Conservation (phyloP, 2,797 vertebrate genomes). For the Paguma larvata region DNA sequence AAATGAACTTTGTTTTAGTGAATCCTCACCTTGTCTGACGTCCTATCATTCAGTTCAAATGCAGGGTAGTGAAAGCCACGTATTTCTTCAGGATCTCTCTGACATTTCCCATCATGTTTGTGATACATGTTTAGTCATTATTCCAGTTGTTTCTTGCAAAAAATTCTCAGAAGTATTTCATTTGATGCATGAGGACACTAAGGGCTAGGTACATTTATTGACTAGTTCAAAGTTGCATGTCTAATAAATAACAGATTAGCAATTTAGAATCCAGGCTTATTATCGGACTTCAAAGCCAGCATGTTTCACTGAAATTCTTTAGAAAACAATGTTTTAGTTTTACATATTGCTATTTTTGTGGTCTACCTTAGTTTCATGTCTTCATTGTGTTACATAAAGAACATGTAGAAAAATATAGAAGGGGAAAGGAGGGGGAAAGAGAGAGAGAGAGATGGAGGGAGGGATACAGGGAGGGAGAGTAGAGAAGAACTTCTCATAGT, state of each 20-base stretch:
- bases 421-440: too few relatives aligned
- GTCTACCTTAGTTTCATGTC: background rate
- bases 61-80: constrained; percentile 9
- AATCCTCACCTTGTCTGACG: background rate
- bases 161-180: background rate
- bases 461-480: background rate
- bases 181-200: constrained; percentile 13
- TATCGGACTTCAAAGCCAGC: background rate
- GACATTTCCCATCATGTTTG: background rate
- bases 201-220: background rate
- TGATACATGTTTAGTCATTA: background rate
- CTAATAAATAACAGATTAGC: background rate
- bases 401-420: background rate
- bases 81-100: background rate
- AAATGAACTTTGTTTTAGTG: background rate
- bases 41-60: constrained; percentile 31
- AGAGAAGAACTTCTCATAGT: background rate
- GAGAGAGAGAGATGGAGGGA: background rate
- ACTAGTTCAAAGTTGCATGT: background rate
- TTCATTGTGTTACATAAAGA: constrained; percentile 16
- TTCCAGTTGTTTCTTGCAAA: background rate
- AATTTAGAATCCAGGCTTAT: constrained; percentile 27
- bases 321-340: background rate
- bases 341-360: background rate
- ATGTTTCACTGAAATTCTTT: background rate